These are phyloP conservation scores for Apoderus coryli DNA, from an alignment of 2,888 invertebrate genomes.

Conservation along the genomic window DNA sequence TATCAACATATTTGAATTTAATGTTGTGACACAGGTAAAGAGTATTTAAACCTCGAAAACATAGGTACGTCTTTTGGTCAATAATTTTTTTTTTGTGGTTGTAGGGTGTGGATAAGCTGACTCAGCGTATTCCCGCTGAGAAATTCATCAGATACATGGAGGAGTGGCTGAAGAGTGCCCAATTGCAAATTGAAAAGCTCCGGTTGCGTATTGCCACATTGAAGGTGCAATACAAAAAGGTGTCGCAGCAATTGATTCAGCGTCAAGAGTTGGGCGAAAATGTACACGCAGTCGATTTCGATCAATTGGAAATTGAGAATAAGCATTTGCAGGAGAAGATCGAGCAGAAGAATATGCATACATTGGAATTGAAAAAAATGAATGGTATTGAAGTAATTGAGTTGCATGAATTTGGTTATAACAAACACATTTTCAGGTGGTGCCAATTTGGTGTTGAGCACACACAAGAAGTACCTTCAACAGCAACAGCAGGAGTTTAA, in stretches of 20 bases:
- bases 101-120: constrained; percentile 37
- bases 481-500: constrained; percentile 36
- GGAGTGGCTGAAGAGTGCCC: constrained; percentile 42
- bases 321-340: constrained; percentile 36
- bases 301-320: constrained; percentile 47
- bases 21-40: constrained; percentile 31
- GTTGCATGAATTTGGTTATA: constrained; percentile 14
- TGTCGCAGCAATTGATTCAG: constrained; percentile 38
- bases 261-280: constrained; percentile 43
- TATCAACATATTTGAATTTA: constrained; percentile 35
- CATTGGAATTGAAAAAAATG: constrained; percentile 42
- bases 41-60: too few relatives aligned
- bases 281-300: constrained; percentile 46
- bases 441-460: constrained; percentile 40
- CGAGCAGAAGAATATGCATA: constrained; percentile 38
- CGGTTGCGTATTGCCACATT: constrained; percentile 41
- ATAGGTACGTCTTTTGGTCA: too few relatives aligned
- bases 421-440: constrained; percentile 27
- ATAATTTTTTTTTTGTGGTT: too few relatives aligned
- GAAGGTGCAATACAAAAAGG: constrained; percentile 38
- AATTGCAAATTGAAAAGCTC: constrained; percentile 42
- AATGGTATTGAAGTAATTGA: too few relatives aligned
- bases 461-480: constrained; percentile 41
- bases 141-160: constrained; percentile 40
- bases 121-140: constrained; percentile 47